Evolutionary conservation across 2,888 invertebrate species (phyloP).

Genomic region (Sarcophaga rosellei): DNA sequence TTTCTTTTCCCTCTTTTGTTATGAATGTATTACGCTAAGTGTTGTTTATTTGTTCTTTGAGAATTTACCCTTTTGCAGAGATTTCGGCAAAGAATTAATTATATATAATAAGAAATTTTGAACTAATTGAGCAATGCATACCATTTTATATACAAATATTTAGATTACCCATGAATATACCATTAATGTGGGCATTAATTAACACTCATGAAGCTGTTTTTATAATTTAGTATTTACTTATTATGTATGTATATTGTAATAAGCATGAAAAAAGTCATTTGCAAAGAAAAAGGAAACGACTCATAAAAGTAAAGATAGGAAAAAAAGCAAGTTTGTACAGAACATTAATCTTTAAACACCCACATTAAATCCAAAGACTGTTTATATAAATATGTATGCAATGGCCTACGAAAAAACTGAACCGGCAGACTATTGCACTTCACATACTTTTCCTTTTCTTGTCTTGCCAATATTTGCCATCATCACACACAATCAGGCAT

Average conservation of each 20-base stretch:
- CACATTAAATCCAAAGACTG: constrained; percentile 44
- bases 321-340: constrained; percentile 17
- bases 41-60: constrained; percentile 6
- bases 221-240: neutral
- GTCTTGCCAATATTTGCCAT: constrained; percentile 26
- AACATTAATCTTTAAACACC: constrained; percentile 60
- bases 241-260: neutral
- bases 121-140: constrained; percentile 41
- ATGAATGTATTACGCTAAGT: constrained; percentile 25
- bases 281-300: neutral
- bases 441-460: constrained; percentile 12
- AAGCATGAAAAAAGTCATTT: neutral
- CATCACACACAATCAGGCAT: neutral
- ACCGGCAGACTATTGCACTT: constrained; percentile 51
- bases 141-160: neutral
- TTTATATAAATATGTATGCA: constrained; percentile 22
- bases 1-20: constrained; percentile 8
- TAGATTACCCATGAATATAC: neutral
- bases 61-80: neutral
- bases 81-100: constrained; percentile 22
- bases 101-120: neutral
- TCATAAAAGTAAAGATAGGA: neutral
- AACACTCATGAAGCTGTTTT: constrained; percentile 33
- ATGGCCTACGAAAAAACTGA: constrained; percentile 29
- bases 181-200: constrained; percentile 45